Base-by-base conservation (phyloP, 2,888 invertebrate genomes). In the Desoria tigrina region DNA sequence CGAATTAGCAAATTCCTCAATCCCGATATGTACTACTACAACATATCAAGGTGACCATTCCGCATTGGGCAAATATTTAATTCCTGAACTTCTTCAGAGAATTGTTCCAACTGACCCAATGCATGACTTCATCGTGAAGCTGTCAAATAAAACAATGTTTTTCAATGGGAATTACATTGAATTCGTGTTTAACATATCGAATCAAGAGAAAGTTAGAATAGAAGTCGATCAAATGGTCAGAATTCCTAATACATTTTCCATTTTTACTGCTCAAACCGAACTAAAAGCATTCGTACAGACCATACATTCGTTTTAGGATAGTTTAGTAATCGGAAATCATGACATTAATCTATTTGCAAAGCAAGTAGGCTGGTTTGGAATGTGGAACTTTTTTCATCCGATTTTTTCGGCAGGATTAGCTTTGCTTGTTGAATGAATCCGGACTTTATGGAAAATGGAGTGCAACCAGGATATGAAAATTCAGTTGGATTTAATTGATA, bases 401-500 rank as follows among this genome's bases (percentile, higher is more conserved):
- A 55, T 55, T 28, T 55, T 55, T 21, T 9, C n/a, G 28, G 28
- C 28, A 14, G 27, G 28, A 2, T 18, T 55, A 28, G 32, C 24
- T 28, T n/a, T n/a, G 6, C 4, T 55, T 16, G 3, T 28, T 16
- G n/a, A n/a, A n/a, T n/a, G 55, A 55, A 28, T 27, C 28, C 4
- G 55, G 55, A 6, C 26, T 55, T 55, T 55, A 55, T n/a, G 32
- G 9, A 18, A 27, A n/a, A 18, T 55, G 55, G 55, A n/a, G n/a
- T n/a, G n/a, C n/a, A n/a, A n/a, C n/a, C n/a, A n/a, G n/a, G n/a
- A n/a, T n/a, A n/a, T n/a, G n/a, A n/a, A n/a, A n/a, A n/a, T n/a
- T n/a, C n/a, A n/a, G n/a, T n/a, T n/a, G n/a, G n/a, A n/a, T n/a
- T n/a, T n/a, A n/a, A n/a, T n/a, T n/a, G n/a, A n/a, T n/a, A n/a